Conservation (phyloP, 2,888 invertebrate genomes). For the Autographa pulchrina region DNA sequence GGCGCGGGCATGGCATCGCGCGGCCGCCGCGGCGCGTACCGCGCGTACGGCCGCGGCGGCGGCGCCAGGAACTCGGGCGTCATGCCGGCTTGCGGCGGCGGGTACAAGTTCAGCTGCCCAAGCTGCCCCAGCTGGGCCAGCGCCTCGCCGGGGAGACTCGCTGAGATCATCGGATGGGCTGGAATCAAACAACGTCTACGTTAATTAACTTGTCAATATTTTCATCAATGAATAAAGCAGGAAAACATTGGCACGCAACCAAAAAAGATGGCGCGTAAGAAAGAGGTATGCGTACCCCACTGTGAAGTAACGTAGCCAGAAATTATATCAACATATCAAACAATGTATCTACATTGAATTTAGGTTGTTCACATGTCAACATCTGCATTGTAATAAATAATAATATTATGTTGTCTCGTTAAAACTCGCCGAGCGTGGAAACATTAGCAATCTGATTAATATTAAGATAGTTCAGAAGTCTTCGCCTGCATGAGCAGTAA, state of each 20-base stretch:
- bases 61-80: constrained; percentile 91
- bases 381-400: constrained; percentile 10
- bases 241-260: constrained; percentile 2
- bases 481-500: constrained; percentile 50
- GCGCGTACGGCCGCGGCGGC: constrained; percentile 90
- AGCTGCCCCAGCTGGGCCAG: constrained; percentile 88
- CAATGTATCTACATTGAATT: neutral
- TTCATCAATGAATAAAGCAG: constrained; percentile 11
- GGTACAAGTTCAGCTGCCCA: constrained; percentile 90
- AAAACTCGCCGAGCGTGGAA: constrained; percentile 9
- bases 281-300: neutral
- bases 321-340: constrained; percentile 1
- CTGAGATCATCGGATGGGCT: constrained; percentile 92
- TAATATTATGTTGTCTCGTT: neutral
- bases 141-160: constrained; percentile 91
- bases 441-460: constrained; percentile 41
- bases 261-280: constrained; percentile 5
- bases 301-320: neutral
- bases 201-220: constrained; percentile 28
- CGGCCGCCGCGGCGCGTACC: constrained; percentile 82
- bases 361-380: constrained; percentile 3
- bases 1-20: constrained; percentile 79
- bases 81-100: constrained; percentile 85
- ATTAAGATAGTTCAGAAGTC: constrained; percentile 49
- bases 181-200: constrained; percentile 57